Conservation (phyloP, 1,140 invertebrate species). For the Lethocerus indicus region DNA sequence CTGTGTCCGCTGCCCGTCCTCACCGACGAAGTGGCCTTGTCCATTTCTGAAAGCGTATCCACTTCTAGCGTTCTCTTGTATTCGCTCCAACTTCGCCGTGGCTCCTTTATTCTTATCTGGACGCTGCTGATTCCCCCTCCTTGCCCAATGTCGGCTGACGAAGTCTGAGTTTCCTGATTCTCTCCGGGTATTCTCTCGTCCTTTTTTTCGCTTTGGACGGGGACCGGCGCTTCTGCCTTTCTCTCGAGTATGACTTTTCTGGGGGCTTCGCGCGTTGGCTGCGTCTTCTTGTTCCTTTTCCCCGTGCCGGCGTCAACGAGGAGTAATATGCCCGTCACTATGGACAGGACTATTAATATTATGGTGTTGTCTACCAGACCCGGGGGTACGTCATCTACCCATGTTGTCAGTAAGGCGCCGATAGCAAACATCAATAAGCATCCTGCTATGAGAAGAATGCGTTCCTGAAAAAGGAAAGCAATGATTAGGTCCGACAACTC, state of each 20-base stretch:
- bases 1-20: neutral
- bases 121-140: slow-evolving; percentile 11
- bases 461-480: slow-evolving; percentile 29
- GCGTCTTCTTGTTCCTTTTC: slow-evolving; percentile 1
- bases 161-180: neutral
- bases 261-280: neutral
- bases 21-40: neutral
- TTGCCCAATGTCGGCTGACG: neutral
- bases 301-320: slow-evolving; percentile 38
- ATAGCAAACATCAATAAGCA: slow-evolving; percentile 44
- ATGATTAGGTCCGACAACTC: neutral
- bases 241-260: slow-evolving; percentile 3
- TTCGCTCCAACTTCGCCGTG: slow-evolving; percentile 1
- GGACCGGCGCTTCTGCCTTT: neutral
- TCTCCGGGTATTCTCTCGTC: neutral
- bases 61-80: neutral
- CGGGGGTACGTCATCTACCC: slow-evolving; percentile 45
- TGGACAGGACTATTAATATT: slow-evolving; percentile 44
- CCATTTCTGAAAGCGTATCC: neutral
- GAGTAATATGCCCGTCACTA: slow-evolving; percentile 46
- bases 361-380: slow-evolving; percentile 50
- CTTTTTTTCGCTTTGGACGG: slow-evolving; percentile 1
- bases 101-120: slow-evolving; percentile 13
- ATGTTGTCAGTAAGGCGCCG: slow-evolving; percentile 45
- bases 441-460: slow-evolving; percentile 44